phyloP scores from a whole-genome alignment of 1,140 invertebrate species.

The Eupeodes corollae region DNA sequence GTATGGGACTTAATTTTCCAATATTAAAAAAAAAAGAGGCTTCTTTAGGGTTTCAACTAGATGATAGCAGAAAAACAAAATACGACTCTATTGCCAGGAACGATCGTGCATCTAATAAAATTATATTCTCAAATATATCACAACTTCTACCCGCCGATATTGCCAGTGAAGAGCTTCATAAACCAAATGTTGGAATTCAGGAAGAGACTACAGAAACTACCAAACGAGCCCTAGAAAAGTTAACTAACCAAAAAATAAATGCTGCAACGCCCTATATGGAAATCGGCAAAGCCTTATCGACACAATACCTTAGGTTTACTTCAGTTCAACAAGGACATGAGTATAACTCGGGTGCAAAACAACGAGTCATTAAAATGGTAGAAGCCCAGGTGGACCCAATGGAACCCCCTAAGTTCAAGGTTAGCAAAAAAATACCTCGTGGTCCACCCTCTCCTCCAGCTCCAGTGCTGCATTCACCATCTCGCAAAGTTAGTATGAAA shows the following conservation, averaged over 20 bases:
- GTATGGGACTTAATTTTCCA: conserved; percentile 53
- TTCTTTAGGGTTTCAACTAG: conserved; percentile 86
- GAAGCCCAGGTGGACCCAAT: conserved; percentile 95
- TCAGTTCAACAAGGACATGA: conserved; percentile 91
- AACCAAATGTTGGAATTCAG: conserved; percentile 75
- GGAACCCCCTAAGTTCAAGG: conserved; percentile 96
- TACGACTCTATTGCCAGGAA: conserved; percentile 93
- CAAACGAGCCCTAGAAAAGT: conserved; percentile 67
- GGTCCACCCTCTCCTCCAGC: conserved; percentile 97
- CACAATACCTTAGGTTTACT: conserved; percentile 95
- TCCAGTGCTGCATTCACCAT: conserved; percentile 82
- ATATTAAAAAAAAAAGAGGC: conserved; percentile 58
- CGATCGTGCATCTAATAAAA: conserved; percentile 93
- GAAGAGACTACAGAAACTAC: conserved; percentile 81
- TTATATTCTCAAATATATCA: conserved; percentile 90
- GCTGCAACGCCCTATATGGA: conserved; percentile 87
- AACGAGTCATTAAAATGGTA: conserved; percentile 93
- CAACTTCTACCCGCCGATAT: conserved; percentile 88
- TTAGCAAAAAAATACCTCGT: conserved; percentile 91
- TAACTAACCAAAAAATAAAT: conserved; percentile 81
- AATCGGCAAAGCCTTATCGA: conserved; percentile 80
- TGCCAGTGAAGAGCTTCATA: conserved; percentile 72
- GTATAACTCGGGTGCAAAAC: conserved; percentile 95
- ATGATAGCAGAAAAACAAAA: conserved; percentile 89
- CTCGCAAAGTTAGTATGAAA: conserved; percentile 92